A percentile compares a stretch with the other conserved stretches of the same genome.
Evolutionary conservation across 2,888 invertebrate species (phyloP).

Genomic region (Liposcelis brunnea): DNA sequence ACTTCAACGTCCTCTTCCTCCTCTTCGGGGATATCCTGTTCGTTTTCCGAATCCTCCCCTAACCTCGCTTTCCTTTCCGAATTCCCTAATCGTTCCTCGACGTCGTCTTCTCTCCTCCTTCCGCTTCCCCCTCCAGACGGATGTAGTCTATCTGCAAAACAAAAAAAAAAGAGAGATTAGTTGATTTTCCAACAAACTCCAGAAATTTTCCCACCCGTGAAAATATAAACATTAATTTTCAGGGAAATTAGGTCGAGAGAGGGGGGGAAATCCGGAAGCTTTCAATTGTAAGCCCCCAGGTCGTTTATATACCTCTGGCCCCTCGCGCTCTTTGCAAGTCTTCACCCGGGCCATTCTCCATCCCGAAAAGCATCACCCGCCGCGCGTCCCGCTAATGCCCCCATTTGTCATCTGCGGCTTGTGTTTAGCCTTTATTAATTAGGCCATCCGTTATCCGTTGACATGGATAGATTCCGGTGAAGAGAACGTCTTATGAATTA

Average conservation of each 20-base stretch:
- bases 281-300: conserved; percentile 2
- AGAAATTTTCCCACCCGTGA: not conserved
- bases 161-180: too few relatives aligned
- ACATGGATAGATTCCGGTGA: conserved; percentile 7
- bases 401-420: conserved; percentile 7
- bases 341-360: too few relatives aligned
- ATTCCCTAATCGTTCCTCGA: not conserved
- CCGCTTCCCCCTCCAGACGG: not conserved
- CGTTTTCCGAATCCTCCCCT: conserved; percentile 15
- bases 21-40: conserved; percentile 33
- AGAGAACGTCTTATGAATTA: not conserved
- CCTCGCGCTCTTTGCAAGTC: too few relatives aligned
- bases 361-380: too few relatives aligned
- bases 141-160: conserved; percentile 2
- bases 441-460: conserved; percentile 8
- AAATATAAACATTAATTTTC: not conserved
- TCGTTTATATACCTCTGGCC: too few relatives aligned
- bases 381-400: too few relatives aligned
- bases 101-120: conserved; percentile 5
- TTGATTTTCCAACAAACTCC: too few relatives aligned
- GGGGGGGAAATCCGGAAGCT: conserved; percentile 1
- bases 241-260: not conserved
- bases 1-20: conserved; percentile 49
- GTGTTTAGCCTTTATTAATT: conserved; percentile 8
- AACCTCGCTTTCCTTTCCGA: not conserved